These are phyloP conservation scores for Petaurus breviceps DNA, from an alignment of 2,113 vertebrate species.

Conservation along the genomic window DNA sequence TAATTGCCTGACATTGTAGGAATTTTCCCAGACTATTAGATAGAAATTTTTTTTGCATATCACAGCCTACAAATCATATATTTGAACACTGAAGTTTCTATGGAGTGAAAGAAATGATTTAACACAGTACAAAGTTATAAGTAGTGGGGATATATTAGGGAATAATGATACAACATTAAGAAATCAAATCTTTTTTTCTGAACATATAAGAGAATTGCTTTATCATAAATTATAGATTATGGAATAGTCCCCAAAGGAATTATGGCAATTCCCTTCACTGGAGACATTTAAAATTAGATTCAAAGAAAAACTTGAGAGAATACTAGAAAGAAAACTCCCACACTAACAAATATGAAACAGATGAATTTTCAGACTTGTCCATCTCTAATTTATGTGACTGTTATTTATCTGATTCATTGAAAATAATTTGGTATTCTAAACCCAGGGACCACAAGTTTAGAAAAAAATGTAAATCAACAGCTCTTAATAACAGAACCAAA, in stretches of 20 bases:
- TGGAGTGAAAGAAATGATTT: constrained; percentile 33
- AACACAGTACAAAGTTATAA: constrained; percentile 46
- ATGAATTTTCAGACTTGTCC: constrained; percentile 63
- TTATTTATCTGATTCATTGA: constrained; percentile 64
- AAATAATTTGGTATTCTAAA: constrained; percentile 63
- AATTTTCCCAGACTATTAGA: not conserved
- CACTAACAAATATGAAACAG: constrained; percentile 78
- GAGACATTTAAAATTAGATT: constrained; percentile 70
- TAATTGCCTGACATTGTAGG: not conserved
- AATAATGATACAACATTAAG: constrained; percentile 64
- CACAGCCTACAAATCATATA: constrained; percentile 28
- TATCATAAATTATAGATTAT: constrained; percentile 63
- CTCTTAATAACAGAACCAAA: constrained; percentile 37
- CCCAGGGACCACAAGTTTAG: constrained; percentile 45
- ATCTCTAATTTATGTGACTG: constrained; percentile 63
- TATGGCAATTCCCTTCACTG: constrained; percentile 66
- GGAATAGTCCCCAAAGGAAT: constrained; percentile 65
- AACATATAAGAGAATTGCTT: constrained; percentile 61
- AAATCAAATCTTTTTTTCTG: constrained; percentile 68
- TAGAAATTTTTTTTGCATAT: not conserved
- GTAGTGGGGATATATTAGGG: constrained; percentile 29
- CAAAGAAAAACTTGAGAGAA: constrained; percentile 67
- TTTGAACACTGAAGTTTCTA: not conserved
- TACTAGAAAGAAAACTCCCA: constrained; percentile 69
- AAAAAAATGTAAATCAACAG: constrained; percentile 51